Evolutionary conservation across 1,140 invertebrate species (phyloP).

Genomic region (Agrilus planipennis): DNA sequence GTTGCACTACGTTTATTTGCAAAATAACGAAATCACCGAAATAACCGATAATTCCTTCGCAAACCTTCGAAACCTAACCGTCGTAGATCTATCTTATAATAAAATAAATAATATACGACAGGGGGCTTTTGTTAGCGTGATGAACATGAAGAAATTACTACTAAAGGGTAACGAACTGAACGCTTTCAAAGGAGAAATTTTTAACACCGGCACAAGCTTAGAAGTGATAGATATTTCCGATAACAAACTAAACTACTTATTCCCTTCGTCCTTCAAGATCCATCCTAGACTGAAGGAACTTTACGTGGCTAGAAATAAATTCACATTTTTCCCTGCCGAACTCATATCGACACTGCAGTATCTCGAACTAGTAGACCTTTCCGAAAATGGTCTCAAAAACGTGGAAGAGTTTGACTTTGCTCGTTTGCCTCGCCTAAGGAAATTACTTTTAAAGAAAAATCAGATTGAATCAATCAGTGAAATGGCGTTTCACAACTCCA

Average conservation of each 20-base stretch:
- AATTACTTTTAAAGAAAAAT: slow-evolving; percentile 59
- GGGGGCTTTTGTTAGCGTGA: slow-evolving; percentile 52
- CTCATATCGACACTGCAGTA: slow-evolving; percentile 61
- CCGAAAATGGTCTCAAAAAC: slow-evolving; percentile 59
- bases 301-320: slow-evolving; percentile 57
- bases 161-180: slow-evolving; percentile 58
- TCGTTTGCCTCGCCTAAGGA: slow-evolving; percentile 56
- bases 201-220: slow-evolving; percentile 56
- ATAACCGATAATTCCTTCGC: slow-evolving; percentile 59
- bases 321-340: slow-evolving; percentile 72
- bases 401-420: slow-evolving; percentile 77
- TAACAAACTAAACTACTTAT: slow-evolving; percentile 66
- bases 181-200: slow-evolving; percentile 68
- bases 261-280: slow-evolving; percentile 70
- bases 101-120: slow-evolving; percentile 62
- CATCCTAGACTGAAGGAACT: slow-evolving; percentile 60
- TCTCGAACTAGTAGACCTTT: slow-evolving; percentile 62
- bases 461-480: slow-evolving; percentile 68
- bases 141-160: slow-evolving; percentile 54
- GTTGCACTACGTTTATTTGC: slow-evolving; percentile 52
- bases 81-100: slow-evolving; percentile 63
- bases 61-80: slow-evolving; percentile 56
- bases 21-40: slow-evolving; percentile 55
- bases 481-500: slow-evolving; percentile 81
- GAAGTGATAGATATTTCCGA: slow-evolving; percentile 61